Evolutionary conservation across 1,140 invertebrate genomes (phyloP), one percentile per base, ranked within the genome.

Genomic region (Nymphalis io): DNA sequence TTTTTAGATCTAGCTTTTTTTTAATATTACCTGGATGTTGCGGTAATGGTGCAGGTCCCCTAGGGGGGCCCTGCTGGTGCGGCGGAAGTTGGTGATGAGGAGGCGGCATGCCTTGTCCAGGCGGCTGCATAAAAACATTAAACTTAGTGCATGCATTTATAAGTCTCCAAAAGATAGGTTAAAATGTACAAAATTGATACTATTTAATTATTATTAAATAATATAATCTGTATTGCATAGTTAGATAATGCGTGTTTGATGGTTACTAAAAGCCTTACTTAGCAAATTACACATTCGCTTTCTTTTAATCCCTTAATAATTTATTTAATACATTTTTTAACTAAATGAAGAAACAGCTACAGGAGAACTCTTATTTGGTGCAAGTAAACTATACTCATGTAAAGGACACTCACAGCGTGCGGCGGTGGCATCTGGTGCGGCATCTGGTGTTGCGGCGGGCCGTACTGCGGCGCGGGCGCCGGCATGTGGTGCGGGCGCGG

Each of bases 21-120:
- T 8, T 8, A 6, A 5, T 18, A 23, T 78, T 77, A 89, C 88
- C 88, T 76, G 88, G 83, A 68, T 91, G 94, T 71, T 94, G 94
- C 42, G 94, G 94, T n/a, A 94, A 90, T 20, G 93, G 93, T 62
- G 93, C 92, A 15, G 93, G 93, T 68, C 93, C 94, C 68, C 93
- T 89, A 18, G 93, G 92, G 72, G 93, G 92, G 3, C 91, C 92
- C 65, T 86, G 87, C 60, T 89, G 88, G 78, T 91, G 92, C 15
- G 92, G 92, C 3, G 92, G 92, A 42, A 92, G 78, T 61, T 84
- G 83, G 63, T 88, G 85, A 67, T 89, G 87, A 8, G 84, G 85
- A 0, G 87, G 85, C 18, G 86, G 86, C 78, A 88, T 68, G 16
- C 88, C 88, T 60, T 84, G 85, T 3, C 84, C 82, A 4, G 78